These are phyloP conservation scores for Myotis daubentonii DNA, from an alignment of 2,797 vertebrate genomes.

Conservation along the genomic window DNA sequence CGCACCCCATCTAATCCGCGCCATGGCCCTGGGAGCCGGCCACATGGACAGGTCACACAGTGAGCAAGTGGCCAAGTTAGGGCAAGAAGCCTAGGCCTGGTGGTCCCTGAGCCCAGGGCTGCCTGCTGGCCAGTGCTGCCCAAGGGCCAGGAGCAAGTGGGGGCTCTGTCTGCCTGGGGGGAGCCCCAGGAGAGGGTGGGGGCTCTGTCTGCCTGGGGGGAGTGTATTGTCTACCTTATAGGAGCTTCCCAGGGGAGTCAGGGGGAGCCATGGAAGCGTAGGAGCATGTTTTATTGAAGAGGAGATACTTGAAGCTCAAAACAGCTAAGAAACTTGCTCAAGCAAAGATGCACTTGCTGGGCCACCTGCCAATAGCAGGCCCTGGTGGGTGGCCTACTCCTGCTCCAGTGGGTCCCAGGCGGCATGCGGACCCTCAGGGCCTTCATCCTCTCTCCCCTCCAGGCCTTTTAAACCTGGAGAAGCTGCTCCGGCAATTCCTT, in stretches of 20 bases:
- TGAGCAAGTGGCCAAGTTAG: neutral
- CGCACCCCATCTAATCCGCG: neutral
- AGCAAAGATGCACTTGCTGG: neutral
- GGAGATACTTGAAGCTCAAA: neutral
- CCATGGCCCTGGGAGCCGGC: no score
- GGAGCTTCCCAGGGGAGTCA: fast-evolving
- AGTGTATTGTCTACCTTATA: neutral
- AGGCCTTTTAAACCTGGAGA: slow-evolving; percentile 99
- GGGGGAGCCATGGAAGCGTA: fast-evolving
- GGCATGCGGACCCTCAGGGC: neutral
- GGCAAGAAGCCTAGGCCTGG: neutral
- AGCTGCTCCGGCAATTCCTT: slow-evolving; percentile 97
- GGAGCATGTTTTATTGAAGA: neutral
- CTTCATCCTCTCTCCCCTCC: slow-evolving; percentile 48
- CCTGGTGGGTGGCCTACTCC: neutral
- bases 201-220: no score
- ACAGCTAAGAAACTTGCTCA: neutral
- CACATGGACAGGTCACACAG: neutral
- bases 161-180: no score
- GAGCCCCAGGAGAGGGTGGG: neutral
- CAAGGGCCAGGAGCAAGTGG: no score
- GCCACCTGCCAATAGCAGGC: no score
- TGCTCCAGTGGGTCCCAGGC: neutral
- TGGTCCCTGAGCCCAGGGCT: neutral
- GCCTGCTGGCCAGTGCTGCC: neutral